Evolutionary conservation across 2,888 invertebrate genomes (phyloP).

Genomic region (Drosophila diplacantha): DNA sequence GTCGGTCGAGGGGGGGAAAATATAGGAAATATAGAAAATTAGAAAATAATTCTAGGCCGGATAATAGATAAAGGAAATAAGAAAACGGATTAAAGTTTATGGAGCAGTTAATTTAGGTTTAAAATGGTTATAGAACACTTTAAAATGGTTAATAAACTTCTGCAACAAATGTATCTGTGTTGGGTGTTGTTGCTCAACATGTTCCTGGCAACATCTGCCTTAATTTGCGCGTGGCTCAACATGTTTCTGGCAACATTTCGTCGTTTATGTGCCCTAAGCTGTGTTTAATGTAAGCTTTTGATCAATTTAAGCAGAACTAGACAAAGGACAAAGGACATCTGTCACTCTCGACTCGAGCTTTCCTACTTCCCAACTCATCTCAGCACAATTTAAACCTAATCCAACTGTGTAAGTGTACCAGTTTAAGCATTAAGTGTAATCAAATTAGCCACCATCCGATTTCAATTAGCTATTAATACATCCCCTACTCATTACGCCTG

Average conservation of each 20-base stretch:
- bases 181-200: neutral
- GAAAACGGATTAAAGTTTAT: neutral
- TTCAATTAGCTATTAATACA: conserved; percentile 5
- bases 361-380: neutral
- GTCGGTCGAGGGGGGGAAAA: neutral
- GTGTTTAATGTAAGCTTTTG: neutral
- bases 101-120: no score
- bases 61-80: neutral
- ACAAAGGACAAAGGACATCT: no score
- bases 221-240: neutral
- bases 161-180: neutral
- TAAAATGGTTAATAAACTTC: neutral
- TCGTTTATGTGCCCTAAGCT: neutral
- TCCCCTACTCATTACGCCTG: neutral
- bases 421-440: neutral
- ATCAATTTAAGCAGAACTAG: neutral
- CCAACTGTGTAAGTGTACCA: neutral
- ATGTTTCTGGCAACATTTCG: neutral
- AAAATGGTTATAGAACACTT: neutral
- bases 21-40: neutral
- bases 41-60: neutral
- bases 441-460: neutral
- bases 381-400: neutral
- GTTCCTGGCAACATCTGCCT: neutral
- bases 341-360: neutral